Conservation (phyloP, 2,888 invertebrate species). For the Mimachlamys varia region DNA sequence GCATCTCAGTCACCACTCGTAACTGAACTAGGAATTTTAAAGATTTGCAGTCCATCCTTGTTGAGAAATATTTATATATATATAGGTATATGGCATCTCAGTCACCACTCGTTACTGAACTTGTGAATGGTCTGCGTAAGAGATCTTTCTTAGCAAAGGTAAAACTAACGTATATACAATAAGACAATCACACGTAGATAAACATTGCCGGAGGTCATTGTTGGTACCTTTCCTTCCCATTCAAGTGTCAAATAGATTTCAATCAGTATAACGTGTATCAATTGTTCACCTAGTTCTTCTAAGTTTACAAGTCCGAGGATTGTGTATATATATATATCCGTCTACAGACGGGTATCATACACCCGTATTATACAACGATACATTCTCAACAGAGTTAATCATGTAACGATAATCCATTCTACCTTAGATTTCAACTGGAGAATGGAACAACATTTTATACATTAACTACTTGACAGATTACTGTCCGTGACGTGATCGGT, state of each 20-base stretch:
- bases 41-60: too few relatives aligned
- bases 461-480: constrained; percentile 13
- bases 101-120: not conserved
- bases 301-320: constrained; percentile 4
- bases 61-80: not conserved
- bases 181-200: not conserved
- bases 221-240: constrained; percentile 20
- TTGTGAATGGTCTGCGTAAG: not conserved
- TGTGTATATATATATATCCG: not conserved
- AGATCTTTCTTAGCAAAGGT: not conserved
- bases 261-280: not conserved
- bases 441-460: not conserved
- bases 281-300: not conserved
- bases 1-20: not conserved
- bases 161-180: not conserved
- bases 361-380: not conserved
- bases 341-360: not conserved
- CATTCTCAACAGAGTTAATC: constrained; percentile 1
- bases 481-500: constrained; percentile 15
- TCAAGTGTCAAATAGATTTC: constrained; percentile 34
- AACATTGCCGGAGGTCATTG: not conserved
- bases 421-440: not conserved
- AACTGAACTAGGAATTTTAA: too few relatives aligned
- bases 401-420: not conserved
- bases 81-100: not conserved